Percentiles rank a stretch among this genome's conserved stretches.
Conservation (phyloP, 2,888 invertebrate species). For the Neuroscelio doddi region DNA sequence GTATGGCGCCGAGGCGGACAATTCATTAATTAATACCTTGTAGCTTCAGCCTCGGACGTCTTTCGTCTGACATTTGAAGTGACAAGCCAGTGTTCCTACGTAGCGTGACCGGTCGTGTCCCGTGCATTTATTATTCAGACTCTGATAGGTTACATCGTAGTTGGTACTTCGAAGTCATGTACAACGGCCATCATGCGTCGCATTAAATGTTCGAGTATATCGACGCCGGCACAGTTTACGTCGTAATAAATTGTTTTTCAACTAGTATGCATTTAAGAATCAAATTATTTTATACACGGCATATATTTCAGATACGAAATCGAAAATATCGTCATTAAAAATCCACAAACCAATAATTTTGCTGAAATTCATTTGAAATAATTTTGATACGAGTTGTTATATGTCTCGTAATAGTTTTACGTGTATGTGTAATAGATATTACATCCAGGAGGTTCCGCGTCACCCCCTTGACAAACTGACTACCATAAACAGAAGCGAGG, state of each 20-base stretch:
- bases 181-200: constrained; percentile 58
- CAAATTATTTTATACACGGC: too few relatives aligned
- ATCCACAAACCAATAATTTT: too few relatives aligned
- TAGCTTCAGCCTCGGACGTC: constrained; percentile 58
- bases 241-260: constrained; percentile 24
- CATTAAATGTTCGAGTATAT: constrained; percentile 59
- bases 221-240: constrained; percentile 43
- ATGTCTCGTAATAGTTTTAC: constrained; percentile 26
- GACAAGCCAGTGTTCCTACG: constrained; percentile 67
- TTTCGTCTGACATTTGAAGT: constrained; percentile 68
- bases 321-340: too few relatives aligned
- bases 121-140: constrained; percentile 69
- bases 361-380: too few relatives aligned
- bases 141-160: constrained; percentile 64
- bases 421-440: constrained; percentile 41
- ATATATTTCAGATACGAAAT: too few relatives aligned
- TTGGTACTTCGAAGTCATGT: constrained; percentile 59
- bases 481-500: constrained; percentile 57
- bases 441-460: constrained; percentile 41
- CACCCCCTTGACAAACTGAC: constrained; percentile 65
- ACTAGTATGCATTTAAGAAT: too few relatives aligned
- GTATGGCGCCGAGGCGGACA: constrained; percentile 46
- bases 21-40: constrained; percentile 69
- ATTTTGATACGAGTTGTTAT: constrained; percentile 26
- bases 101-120: constrained; percentile 67